Percentiles rank a stretch among this genome's conserved stretches.
phyloP scores from a whole-genome alignment of 2,113 vertebrate genomes.

The Tetrao urogallus region DNA sequence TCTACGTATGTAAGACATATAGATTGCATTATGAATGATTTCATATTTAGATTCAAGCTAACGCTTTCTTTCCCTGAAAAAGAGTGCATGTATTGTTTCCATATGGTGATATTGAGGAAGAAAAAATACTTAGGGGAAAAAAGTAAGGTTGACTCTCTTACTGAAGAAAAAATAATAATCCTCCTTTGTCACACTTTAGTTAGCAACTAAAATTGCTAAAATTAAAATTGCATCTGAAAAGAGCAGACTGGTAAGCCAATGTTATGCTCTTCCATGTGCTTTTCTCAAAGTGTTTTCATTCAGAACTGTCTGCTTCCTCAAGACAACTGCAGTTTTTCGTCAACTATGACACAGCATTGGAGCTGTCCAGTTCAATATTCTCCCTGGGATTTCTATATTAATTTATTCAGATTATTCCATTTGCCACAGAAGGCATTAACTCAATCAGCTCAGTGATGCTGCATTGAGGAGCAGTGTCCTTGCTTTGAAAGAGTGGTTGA shows the following conservation, averaged over 20 bases:
- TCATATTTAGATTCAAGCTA: background rate
- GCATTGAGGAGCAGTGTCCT: fast-evolving
- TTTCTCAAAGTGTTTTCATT: background rate
- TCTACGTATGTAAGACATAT: background rate
- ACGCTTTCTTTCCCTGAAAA: background rate
- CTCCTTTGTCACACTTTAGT: background rate
- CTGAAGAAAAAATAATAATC: background rate
- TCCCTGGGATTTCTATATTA: background rate
- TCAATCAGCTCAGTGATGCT: background rate
- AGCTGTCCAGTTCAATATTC: background rate
- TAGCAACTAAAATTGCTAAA: too few species aligned
- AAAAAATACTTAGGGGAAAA: background rate
- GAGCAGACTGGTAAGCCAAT: background rate
- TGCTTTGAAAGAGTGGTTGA: background rate
- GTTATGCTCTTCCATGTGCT: background rate
- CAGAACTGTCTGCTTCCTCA: background rate
- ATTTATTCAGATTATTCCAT: background rate
- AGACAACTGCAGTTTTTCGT: background rate
- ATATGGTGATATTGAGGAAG: background rate
- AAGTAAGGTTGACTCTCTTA: background rate
- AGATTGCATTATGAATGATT: background rate
- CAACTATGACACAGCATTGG: background rate
- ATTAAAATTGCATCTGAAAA: background rate
- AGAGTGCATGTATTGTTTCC: background rate
- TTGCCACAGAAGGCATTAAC: background rate